phyloP scores from a whole-genome alignment of 2,113 vertebrate genomes.

The Herpetotheres cachinnans region DNA sequence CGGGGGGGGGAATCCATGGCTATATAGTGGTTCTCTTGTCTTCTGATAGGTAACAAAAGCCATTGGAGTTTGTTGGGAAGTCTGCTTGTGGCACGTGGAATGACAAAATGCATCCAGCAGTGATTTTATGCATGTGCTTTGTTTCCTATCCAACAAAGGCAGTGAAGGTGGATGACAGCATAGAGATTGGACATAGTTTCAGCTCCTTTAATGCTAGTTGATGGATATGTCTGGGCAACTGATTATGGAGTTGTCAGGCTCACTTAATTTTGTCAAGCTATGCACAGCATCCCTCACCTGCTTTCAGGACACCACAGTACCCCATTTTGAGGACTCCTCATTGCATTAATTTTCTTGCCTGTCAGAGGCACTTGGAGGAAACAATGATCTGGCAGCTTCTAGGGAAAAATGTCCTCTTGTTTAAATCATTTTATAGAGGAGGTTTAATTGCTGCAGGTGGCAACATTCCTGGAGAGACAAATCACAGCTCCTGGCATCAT shows the following conservation, averaged over 20 bases:
- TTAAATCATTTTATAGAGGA: neutral
- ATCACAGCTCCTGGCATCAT: neutral
- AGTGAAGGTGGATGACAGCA: neutral
- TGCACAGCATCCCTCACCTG: neutral
- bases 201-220: neutral
- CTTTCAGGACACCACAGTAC: neutral
- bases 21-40: neutral
- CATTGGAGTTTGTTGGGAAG: neutral
- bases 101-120: neutral
- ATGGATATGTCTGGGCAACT: neutral
- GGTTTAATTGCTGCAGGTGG: constrained; percentile 45
- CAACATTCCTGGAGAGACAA: constrained; percentile 20
- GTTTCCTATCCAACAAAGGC: neutral
- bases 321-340: neutral
- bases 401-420: neutral
- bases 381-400: neutral
- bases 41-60: neutral
- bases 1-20: too few relatives aligned
- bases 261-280: neutral
- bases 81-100: neutral
- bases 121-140: neutral
- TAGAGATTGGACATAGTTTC: neutral
- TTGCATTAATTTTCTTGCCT: neutral
- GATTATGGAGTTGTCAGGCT: neutral
- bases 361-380: neutral